These are phyloP conservation scores for Drosophila repletoides DNA, from an alignment of 1,140 invertebrate genomes.

Conservation along the genomic window DNA sequence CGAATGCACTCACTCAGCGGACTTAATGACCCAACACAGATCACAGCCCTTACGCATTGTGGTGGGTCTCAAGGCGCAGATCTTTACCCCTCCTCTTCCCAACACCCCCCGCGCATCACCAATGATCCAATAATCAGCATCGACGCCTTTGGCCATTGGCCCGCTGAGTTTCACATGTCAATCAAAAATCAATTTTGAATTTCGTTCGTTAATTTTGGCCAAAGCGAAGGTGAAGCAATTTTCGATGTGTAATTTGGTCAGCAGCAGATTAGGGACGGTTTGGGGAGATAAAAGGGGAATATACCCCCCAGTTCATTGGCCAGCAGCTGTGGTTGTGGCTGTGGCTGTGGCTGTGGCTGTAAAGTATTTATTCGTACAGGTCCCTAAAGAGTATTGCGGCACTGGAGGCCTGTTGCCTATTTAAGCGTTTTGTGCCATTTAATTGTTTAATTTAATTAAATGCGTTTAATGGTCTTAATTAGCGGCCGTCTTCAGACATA, in stretches of 20 bases:
- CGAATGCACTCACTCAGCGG: conserved; percentile 34
- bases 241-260: conserved; percentile 45
- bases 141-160: conserved; percentile 56
- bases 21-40: conserved; percentile 25
- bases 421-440: conserved; percentile 46
- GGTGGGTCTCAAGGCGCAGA: conserved; percentile 17
- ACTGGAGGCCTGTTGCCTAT: conserved; percentile 36
- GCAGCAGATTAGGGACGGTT: neutral
- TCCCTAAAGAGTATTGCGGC: conserved; percentile 32
- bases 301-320: conserved; percentile 33
- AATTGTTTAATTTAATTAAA: conserved; percentile 82
- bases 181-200: conserved; percentile 69
- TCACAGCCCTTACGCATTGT: neutral
- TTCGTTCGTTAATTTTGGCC: conserved; percentile 44
- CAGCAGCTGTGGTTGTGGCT: conserved; percentile 17
- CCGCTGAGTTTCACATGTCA: conserved; percentile 75
- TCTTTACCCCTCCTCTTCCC: neutral
- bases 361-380: neutral
- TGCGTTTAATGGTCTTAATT: conserved; percentile 75
- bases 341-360: neutral
- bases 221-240: conserved; percentile 48
- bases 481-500: conserved; percentile 35
- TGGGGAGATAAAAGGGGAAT: neutral
- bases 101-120: neutral
- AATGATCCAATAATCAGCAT: conserved; percentile 4